Conservation (phyloP, 2,113 vertebrate genomes). For the Leucoraja erinaceus region DNA sequence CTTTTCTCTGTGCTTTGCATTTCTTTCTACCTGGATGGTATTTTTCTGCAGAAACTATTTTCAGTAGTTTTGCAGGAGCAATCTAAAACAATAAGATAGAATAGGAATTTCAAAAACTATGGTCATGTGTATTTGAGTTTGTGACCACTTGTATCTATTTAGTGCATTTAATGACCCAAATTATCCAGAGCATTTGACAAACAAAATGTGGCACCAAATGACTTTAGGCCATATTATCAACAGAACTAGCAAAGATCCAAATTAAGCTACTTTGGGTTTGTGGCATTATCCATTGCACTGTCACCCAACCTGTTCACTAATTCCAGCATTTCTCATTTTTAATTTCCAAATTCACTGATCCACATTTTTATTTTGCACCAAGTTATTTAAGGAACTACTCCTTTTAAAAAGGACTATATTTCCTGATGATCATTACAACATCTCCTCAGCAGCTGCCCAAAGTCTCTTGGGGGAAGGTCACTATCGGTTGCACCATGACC, state of each 20-base stretch:
- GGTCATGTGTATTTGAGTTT: neutral
- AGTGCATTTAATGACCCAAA: too few species aligned
- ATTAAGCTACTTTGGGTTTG: neutral
- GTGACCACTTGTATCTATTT: too few species aligned
- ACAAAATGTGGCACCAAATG: neutral
- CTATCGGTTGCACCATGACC: too few species aligned
- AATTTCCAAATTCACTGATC: too few species aligned
- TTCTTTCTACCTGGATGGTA: neutral
- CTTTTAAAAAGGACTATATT: too few species aligned
- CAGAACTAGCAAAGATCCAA: neutral
- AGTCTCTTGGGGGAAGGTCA: too few species aligned
- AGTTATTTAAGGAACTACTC: too few species aligned
- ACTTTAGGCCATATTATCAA: neutral
- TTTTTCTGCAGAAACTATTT: conserved; percentile 3
- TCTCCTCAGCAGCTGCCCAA: too few species aligned
- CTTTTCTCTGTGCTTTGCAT: neutral
- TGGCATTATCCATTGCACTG: neutral
- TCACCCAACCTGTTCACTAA: neutral
- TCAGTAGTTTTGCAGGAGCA: neutral
- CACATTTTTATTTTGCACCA: too few species aligned
- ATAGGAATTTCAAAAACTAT: neutral
- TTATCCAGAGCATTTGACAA: neutral
- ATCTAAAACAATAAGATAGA: neutral
- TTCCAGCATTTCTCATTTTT: too few species aligned
- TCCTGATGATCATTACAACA: too few species aligned